A percentile compares a stretch with the other conserved stretches of the same genome.
Conservation (phyloP, 2,797 vertebrate genomes). For the Mus caroli region DNA sequence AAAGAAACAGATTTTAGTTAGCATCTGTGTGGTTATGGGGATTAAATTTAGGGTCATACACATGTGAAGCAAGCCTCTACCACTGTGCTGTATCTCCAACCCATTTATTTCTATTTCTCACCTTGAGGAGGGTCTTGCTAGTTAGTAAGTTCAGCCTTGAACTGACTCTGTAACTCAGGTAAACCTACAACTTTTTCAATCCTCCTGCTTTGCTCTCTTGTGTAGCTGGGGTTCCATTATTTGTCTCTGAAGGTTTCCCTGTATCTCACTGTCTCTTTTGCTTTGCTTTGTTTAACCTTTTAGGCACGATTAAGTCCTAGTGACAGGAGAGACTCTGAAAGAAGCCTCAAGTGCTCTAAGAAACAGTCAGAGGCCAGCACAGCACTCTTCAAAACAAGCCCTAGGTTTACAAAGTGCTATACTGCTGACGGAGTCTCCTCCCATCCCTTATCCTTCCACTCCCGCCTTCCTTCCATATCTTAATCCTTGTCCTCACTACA, state of each 20-base stretch:
- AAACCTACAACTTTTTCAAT: background rate
- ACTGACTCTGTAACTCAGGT: background rate
- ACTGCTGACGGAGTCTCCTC: background rate
- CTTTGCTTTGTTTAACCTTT: conserved; percentile 17
- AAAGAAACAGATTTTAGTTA: background rate
- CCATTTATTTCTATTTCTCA: background rate
- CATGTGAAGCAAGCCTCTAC: background rate
- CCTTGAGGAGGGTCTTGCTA: background rate
- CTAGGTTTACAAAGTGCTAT: conserved; percentile 30
- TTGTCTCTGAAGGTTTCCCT: background rate
- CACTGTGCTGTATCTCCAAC: background rate
- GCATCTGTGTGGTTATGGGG: background rate
- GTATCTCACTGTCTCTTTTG: background rate
- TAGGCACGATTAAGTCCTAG: conserved; percentile 35
- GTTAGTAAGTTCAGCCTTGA: background rate
- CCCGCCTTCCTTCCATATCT: background rate
- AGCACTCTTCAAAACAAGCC: conserved; percentile 50
- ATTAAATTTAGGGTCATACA: background rate
- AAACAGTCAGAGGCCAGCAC: conserved; percentile 47
- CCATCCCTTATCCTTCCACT: background rate
- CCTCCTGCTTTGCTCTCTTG: background rate
- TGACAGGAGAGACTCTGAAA: conserved; percentile 30
- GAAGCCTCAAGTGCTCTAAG: conserved; percentile 13
- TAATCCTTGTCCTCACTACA: conserved; percentile 32
- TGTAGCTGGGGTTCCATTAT: background rate